Conservation (phyloP, 2,797 vertebrate genomes). For the Zalophus californianus region DNA sequence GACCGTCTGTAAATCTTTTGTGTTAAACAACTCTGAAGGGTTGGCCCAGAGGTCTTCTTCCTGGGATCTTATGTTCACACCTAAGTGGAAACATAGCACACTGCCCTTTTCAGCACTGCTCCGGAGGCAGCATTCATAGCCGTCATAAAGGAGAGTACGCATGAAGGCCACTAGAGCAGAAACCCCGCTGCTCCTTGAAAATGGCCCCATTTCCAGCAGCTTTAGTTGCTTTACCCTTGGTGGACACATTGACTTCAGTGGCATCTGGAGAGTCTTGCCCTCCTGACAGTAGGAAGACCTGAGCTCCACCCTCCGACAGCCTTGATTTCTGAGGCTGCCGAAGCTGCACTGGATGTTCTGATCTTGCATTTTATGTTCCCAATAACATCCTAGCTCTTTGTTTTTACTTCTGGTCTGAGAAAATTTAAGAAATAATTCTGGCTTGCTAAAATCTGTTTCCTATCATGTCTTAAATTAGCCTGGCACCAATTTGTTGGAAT, state of each 20-base stretch:
- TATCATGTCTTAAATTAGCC: conserved; percentile 81
- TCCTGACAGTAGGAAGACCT: neutral
- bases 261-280: neutral
- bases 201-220: neutral
- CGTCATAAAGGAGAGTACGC: neutral
- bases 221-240: neutral
- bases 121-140: neutral
- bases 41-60: neutral
- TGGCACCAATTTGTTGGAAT: conserved; percentile 74
- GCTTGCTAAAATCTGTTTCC: conserved; percentile 81
- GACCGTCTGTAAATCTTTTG: neutral
- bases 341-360: neutral
- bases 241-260: neutral
- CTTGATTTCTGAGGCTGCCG: neutral
- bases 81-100: neutral
- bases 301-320: neutral
- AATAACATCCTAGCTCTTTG: conserved; percentile 24
- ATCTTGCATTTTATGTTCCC: conserved; percentile 6
- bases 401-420: conserved; percentile 59
- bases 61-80: neutral
- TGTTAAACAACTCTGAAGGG: neutral
- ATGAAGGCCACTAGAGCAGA: neutral
- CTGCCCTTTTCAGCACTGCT: neutral
- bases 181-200: neutral
- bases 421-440: conserved; percentile 36